phyloP scores from a whole-genome alignment of 2,888 invertebrate genomes.

The Auanema sp. region DNA sequence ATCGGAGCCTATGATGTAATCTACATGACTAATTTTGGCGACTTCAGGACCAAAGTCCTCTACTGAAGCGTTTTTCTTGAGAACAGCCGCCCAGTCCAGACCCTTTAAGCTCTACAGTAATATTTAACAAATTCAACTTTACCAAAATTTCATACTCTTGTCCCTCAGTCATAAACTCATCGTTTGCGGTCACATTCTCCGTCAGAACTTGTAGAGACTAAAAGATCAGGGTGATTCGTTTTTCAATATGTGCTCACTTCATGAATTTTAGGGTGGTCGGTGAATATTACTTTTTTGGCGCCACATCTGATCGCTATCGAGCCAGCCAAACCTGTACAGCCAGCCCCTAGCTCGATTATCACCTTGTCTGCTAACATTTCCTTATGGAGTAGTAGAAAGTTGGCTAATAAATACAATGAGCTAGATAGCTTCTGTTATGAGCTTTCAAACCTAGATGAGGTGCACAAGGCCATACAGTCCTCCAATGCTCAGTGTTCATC shows the following conservation, averaged over 20 bases:
- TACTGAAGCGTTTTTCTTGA: not conserved
- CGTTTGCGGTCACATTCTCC: slow-evolving; percentile 23
- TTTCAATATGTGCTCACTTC: slow-evolving; percentile 11
- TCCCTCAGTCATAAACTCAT: slow-evolving; percentile 1
- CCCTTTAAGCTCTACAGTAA: slow-evolving; percentile 20
- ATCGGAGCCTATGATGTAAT: slow-evolving; percentile 54
- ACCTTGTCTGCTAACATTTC: slow-evolving; percentile 23
- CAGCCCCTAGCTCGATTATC: slow-evolving; percentile 52
- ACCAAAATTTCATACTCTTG: slow-evolving; percentile 4
- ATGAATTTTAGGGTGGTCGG: slow-evolving; percentile 38
- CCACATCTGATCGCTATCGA: slow-evolving; percentile 45
- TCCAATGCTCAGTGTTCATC: slow-evolving; percentile 29
- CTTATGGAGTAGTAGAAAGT: slow-evolving; percentile 39
- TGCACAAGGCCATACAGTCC: slow-evolving; percentile 52
- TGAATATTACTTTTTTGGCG: slow-evolving; percentile 43
- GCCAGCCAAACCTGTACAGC: slow-evolving; percentile 48
- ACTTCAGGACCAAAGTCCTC: no score
- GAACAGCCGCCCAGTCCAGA: slow-evolving; percentile 30
- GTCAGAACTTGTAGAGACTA: slow-evolving; percentile 35
- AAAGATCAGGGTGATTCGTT: slow-evolving; percentile 7
- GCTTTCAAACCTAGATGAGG: slow-evolving; percentile 31
- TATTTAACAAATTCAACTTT: not conserved
- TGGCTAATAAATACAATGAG: slow-evolving; percentile 36
- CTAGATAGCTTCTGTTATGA: not conserved
- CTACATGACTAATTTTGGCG: slow-evolving; percentile 23